A percentile compares a stretch with the other conserved stretches of the same genome.
Evolutionary conservation across 2,113 vertebrate species (phyloP).

Genomic region (Bubo bubo): DNA sequence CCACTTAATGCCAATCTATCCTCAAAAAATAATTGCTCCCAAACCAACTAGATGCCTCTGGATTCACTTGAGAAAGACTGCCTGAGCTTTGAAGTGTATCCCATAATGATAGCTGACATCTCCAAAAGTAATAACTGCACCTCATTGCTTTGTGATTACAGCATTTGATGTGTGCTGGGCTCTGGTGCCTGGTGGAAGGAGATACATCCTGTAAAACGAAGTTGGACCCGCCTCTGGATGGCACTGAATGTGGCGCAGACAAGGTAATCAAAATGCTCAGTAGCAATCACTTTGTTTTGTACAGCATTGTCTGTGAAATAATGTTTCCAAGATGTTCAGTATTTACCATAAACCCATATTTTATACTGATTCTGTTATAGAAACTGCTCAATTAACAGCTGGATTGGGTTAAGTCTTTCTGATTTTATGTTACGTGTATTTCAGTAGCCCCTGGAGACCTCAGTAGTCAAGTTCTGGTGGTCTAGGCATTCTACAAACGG

Average conservation of each 20-base stretch:
- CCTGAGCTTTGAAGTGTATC: not conserved
- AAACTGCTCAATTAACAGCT: not conserved
- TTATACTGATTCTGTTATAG: not conserved
- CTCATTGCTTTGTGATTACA: constrained; percentile 71
- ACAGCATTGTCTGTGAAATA: not conserved
- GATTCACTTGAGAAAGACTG: constrained; percentile 1
- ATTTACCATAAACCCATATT: not conserved
- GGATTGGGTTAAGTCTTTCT: not conserved
- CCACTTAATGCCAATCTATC: not conserved
- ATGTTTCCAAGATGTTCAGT: not conserved
- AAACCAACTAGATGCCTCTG: not conserved
- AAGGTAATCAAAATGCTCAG: constrained; percentile 80
- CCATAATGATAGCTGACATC: not conserved
- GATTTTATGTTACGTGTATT: not conserved
- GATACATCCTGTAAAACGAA: constrained; percentile 95
- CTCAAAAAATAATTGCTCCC: constrained; percentile 5
- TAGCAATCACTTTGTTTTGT: not conserved
- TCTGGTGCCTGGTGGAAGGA: constrained; percentile 96
- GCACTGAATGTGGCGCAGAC: constrained; percentile 94
- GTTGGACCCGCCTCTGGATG: constrained; percentile 95
- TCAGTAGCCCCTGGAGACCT: not conserved
- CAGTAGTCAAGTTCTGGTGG: not conserved
- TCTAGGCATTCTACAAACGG: not conserved
- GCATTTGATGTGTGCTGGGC: constrained; percentile 94
- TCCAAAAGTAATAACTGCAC: constrained; percentile 2